Percentiles rank a stretch among this genome's conserved stretches.
These are phyloP conservation scores for Mionectes olivaceus DNA, from an alignment of 2,797 vertebrate genomes.

Conservation along the genomic window DNA sequence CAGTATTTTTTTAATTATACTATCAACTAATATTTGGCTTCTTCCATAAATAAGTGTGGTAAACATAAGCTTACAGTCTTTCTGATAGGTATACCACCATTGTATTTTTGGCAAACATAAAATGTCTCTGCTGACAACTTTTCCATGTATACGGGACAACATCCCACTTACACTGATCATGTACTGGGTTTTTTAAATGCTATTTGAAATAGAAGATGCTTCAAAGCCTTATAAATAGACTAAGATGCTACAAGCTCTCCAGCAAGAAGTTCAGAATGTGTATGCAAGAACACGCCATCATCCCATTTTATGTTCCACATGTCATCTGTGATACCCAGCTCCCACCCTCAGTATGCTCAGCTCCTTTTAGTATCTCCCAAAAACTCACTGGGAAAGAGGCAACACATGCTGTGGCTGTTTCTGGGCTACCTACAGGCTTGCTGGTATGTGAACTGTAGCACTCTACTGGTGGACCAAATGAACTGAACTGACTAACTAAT, in stretches of 20 bases:
- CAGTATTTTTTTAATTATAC: background rate
- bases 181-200: background rate
- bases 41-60: background rate
- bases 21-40: background rate
- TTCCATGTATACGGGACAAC: background rate
- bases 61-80: background rate
- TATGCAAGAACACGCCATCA: background rate
- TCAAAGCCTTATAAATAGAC: background rate
- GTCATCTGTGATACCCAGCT: background rate
- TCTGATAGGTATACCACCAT: background rate
- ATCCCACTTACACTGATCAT: background rate
- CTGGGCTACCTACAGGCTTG: background rate
- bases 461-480: background rate
- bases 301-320: background rate
- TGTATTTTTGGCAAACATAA: background rate
- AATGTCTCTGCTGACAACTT: background rate
- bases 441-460: background rate
- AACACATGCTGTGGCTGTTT: background rate
- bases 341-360: background rate
- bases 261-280: background rate
- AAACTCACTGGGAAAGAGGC: background rate
- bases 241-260: background rate
- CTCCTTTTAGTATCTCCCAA: background rate
- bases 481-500: background rate
- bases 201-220: background rate